These are phyloP conservation scores for Catharus ustulatus DNA, from an alignment of 2,797 vertebrate species.

Conservation along the genomic window DNA sequence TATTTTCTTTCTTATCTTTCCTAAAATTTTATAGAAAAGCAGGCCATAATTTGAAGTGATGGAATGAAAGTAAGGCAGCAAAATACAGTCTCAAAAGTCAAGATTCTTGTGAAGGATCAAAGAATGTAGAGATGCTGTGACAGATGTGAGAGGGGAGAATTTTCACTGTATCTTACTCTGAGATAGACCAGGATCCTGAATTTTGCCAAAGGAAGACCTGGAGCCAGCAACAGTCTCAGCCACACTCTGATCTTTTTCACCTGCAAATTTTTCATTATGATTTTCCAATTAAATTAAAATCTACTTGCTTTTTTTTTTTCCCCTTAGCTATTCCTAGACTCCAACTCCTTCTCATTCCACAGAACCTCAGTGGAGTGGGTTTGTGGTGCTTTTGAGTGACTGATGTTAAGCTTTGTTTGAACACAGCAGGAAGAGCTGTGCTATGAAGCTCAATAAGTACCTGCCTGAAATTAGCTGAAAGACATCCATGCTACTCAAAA, in stretches of 20 bases:
- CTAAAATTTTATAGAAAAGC: not conserved
- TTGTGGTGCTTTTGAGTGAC: not conserved
- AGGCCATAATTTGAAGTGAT: not conserved
- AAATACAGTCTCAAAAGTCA: not conserved
- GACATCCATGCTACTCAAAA: not conserved
- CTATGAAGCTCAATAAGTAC: not conserved
- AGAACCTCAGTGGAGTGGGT: not conserved
- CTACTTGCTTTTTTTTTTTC: not conserved
- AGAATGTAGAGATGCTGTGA: not conserved
- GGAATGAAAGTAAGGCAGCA: constrained; percentile 3
- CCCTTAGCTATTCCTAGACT: not conserved
- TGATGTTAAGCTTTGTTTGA: constrained; percentile 1
- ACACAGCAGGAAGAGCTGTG: not conserved
- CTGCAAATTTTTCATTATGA: not conserved
- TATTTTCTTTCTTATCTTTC: constrained; percentile 24
- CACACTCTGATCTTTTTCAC: not conserved
- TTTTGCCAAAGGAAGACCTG: not conserved
- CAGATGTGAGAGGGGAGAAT: not conserved
- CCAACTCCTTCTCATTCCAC: not conserved
- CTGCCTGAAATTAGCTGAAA: not conserved
- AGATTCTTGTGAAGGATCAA: not conserved
- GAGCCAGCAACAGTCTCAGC: not conserved
- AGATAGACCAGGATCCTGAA: not conserved
- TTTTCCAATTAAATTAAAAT: not conserved
- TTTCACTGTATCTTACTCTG: not conserved